Conservation (phyloP, 2,888 invertebrate species). For the Ornithoptera alexandrae region DNA sequence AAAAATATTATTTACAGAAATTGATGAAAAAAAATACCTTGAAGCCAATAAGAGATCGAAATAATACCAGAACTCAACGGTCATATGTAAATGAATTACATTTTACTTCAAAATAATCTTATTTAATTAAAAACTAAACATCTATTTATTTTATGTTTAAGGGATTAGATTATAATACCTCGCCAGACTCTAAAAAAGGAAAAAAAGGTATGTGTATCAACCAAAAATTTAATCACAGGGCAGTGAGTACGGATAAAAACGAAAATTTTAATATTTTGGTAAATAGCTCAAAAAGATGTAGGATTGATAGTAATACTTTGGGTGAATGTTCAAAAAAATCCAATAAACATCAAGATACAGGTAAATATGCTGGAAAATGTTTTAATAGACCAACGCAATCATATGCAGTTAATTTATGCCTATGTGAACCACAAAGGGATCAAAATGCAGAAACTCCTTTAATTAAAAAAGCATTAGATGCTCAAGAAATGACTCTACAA, state of each 20-base stretch:
- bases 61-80: conserved; percentile 50
- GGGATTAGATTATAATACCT: conserved; percentile 2
- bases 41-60: conserved; percentile 58
- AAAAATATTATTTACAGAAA: conserved; percentile 38
- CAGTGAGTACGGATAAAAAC: conserved; percentile 18
- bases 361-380: conserved; percentile 31
- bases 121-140: not conserved
- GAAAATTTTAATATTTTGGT: conserved; percentile 5
- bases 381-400: conserved; percentile 41
- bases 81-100: conserved; percentile 48
- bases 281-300: conserved; percentile 3
- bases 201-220: conserved; percentile 6
- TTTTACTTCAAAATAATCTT: not conserved
- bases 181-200: conserved; percentile 12
- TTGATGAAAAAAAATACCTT: conserved; percentile 58
- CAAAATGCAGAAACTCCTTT: conserved; percentile 27
- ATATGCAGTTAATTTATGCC: conserved; percentile 63
- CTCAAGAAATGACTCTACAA: not conserved
- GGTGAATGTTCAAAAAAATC: conserved; percentile 8
- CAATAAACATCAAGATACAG: conserved; percentile 22
- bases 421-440: conserved; percentile 49
- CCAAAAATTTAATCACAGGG: conserved; percentile 19
- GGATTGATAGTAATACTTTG: not conserved
- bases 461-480: conserved; percentile 13
- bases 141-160: conserved; percentile 1